Base-by-base conservation (phyloP, 1,140 invertebrate species). In the Proales similis region DNA sequence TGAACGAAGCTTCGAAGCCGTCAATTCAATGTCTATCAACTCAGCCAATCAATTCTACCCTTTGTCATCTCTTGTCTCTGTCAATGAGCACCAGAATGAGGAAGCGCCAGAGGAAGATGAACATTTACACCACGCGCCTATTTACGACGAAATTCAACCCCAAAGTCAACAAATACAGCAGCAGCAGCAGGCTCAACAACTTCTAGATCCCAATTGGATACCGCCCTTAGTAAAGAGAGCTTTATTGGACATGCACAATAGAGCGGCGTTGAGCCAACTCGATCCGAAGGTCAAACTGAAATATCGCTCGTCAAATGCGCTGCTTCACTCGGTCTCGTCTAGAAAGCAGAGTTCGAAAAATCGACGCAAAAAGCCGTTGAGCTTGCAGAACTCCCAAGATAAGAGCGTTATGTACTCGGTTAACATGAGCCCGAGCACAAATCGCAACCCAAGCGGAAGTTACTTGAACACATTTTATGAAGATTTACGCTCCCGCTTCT, bases 391-490 rank as follows among this genome's bases (percentile, higher is more conserved):
- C n/a, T 57, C 51, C 6, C 51, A 57, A 43, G 51, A 57, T 14
- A 57, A 57, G 7, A 24, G 36, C 2, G 30, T 14, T 14, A 42
- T 22, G 27, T 57, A 57, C 45, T 57, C 36, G 24, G 20, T 29
- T 12, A n/a, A n/a, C n/a, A n/a, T n/a, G n/a, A 39, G 30, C 26
- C 49, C 14, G 42, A 39, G 33, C 19, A 57, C 39, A 29, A 57
- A 26, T 57, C n/a, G 51, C 3, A n/a, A 7, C 4, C 17, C 51
- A 11, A 29, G 36, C 11, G 45, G 51, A 27, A 57, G 20, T 26
- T 57, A 57, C 45, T 42, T 57, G 51, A 57, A 57, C 30, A 57
- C 17, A 29, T 57, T 57, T 57, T 57, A 57, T 57, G 51, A 57
- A 57, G 51, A 57, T 27, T 14, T 57, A 11, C 39, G 51, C 7